phyloP scores from a whole-genome alignment of 2,888 invertebrate genomes.

The Philhelius pedissequus region DNA sequence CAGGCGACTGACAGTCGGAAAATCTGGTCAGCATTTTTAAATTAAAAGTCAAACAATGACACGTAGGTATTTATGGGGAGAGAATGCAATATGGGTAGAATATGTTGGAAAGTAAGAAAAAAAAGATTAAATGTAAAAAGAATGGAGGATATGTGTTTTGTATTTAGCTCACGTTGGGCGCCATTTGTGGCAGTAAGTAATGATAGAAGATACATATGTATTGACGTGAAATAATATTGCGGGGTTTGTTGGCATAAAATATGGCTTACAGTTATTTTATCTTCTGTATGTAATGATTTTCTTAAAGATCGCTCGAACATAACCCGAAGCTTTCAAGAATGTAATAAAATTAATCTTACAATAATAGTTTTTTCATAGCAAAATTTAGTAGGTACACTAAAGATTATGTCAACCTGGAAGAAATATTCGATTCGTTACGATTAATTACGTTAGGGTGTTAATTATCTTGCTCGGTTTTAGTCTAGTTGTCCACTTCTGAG shows the following conservation, averaged over 20 bases:
- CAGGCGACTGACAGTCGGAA: slow-evolving; percentile 6
- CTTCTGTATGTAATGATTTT: not conserved
- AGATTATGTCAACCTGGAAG: no score
- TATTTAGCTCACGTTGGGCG: not conserved
- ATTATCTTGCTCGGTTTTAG: no score
- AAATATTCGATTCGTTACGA: no score
- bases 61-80: not conserved
- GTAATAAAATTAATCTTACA: no score
- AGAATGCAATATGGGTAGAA: not conserved
- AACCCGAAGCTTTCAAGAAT: no score
- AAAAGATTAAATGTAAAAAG: not conserved
- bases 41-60: slow-evolving; percentile 15
- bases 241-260: not conserved
- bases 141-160: not conserved
- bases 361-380: no score
- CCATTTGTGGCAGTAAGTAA: not conserved
- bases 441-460: no score
- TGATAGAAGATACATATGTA: not conserved
- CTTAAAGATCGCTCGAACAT: not conserved
- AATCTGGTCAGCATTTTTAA: slow-evolving; percentile 32
- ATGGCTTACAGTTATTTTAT: not conserved
- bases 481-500: no score
- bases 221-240: not conserved
- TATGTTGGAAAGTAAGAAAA: not conserved
- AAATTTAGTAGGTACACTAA: no score